Evolutionary conservation across 2,888 invertebrate species (phyloP).

Genomic region (Dryadula phaetusa): DNA sequence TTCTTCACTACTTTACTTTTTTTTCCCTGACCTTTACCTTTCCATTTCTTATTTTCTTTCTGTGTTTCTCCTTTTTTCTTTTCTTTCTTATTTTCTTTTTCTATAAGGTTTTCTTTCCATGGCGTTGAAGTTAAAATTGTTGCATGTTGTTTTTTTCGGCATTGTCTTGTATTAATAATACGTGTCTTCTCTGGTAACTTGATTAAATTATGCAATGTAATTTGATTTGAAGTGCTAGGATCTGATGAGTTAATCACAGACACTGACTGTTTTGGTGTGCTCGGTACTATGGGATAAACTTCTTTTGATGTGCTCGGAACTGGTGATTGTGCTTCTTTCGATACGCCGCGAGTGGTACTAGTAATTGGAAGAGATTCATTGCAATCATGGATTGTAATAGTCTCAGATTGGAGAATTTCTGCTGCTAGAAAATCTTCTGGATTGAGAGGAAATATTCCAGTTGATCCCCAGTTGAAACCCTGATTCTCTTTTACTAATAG

Average conservation of each 20-base stretch:
- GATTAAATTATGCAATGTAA: conserved; percentile 47
- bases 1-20: conserved; percentile 46
- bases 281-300: conserved; percentile 43
- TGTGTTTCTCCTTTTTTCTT: conserved; percentile 43
- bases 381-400: conserved; percentile 19
- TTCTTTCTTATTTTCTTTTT: conserved; percentile 50
- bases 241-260: conserved; percentile 13
- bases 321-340: conserved; percentile 48
- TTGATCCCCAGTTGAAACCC: conserved; percentile 54
- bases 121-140: conserved; percentile 53
- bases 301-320: conserved; percentile 44
- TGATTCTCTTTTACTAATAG: conserved; percentile 53
- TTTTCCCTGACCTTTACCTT: conserved; percentile 46
- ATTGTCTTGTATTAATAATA: conserved; percentile 48
- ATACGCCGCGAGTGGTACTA: conserved; percentile 49
- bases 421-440: conserved; percentile 49
- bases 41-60: conserved; percentile 43
- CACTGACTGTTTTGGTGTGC: conserved; percentile 36
- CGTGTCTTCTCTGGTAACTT: conserved; percentile 46
- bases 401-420: conserved; percentile 39
- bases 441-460: conserved; percentile 54
- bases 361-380: conserved; percentile 44
- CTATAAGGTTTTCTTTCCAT: conserved; percentile 49
- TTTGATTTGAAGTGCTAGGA: conserved; percentile 40
- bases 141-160: conserved; percentile 53